Evolutionary conservation across 2,113 vertebrate genomes (phyloP).

Genomic region (Myrmecophaga tridactyla): DNA sequence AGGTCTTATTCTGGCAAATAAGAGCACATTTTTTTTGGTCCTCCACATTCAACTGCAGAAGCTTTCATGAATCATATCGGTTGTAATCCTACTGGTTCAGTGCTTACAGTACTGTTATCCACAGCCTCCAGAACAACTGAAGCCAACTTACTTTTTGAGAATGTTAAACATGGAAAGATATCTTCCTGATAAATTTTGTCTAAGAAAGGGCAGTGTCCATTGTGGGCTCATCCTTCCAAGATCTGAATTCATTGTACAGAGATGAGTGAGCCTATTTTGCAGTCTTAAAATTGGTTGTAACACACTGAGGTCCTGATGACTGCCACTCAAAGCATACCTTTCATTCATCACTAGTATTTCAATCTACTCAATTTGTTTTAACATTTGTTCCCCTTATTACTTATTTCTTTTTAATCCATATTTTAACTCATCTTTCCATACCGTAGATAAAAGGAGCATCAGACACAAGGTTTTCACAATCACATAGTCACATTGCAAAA

Average conservation of each 20-base stretch:
- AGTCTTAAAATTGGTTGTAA: slow-evolving; percentile 94
- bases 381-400: no score
- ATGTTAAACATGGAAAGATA: slow-evolving; percentile 97
- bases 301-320: slow-evolving; percentile 91
- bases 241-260: slow-evolving; percentile 95
- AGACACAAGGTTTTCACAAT: no score
- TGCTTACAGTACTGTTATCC: slow-evolving; percentile 97
- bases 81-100: slow-evolving; percentile 97
- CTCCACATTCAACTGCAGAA: slow-evolving; percentile 97
- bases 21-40: slow-evolving; percentile 99
- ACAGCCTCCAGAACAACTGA: slow-evolving; percentile 96
- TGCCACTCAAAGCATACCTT: slow-evolving; percentile 90
- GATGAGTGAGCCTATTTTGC: slow-evolving; percentile 95
- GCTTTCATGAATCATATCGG: slow-evolving; percentile 97
- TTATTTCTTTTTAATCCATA: no score
- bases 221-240: slow-evolving; percentile 97
- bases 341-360: no score
- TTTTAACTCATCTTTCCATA: no score
- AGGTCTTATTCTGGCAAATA: slow-evolving; percentile 97
- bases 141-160: slow-evolving; percentile 96
- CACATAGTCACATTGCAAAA: no score
- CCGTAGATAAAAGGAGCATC: no score
- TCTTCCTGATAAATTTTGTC: slow-evolving; percentile 97
- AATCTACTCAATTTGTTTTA: no score
- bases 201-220: slow-evolving; percentile 94